phyloP scores from a whole-genome alignment of 2,888 invertebrate genomes.

The Volucella inanis region DNA sequence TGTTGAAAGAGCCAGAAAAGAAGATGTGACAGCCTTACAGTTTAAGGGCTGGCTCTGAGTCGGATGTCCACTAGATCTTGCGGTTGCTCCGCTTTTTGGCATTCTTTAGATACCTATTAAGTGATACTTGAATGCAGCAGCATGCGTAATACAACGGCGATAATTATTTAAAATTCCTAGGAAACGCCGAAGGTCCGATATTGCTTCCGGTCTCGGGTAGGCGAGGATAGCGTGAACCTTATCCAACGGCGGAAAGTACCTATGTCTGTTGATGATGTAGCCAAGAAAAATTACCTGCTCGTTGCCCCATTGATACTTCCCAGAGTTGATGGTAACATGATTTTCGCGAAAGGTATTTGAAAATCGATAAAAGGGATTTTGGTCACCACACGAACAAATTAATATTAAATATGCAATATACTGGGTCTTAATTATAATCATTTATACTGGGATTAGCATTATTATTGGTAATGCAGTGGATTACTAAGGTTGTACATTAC shows the following conservation, averaged over 20 bases:
- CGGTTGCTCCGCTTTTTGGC: slow-evolving; percentile 9
- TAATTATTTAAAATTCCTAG: slow-evolving; percentile 13
- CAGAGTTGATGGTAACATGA: background rate
- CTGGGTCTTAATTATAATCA: no score
- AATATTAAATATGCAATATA: no score
- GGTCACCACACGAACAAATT: no score
- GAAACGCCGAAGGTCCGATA: slow-evolving; percentile 11
- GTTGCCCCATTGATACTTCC: background rate
- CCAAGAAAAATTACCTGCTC: slow-evolving; percentile 3
- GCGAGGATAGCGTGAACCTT: background rate
- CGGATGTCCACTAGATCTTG: background rate
- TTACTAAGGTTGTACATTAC: no score
- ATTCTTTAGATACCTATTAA: slow-evolving; percentile 2
- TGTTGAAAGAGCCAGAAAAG: slow-evolving; percentile 24
- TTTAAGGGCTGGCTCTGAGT: background rate
- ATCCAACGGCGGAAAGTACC: background rate
- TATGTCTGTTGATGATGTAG: background rate
- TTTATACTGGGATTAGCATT: no score
- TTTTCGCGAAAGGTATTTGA: background rate
- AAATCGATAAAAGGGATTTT: no score
- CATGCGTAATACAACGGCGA: slow-evolving; percentile 8
- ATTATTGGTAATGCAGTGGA: no score
- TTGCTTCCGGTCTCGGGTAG: slow-evolving; percentile 11
- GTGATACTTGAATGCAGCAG: slow-evolving; percentile 4
- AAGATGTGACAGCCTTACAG: slow-evolving; percentile 12